phyloP scores from a whole-genome alignment of 2,888 invertebrate genomes.

The Trypoxylon attenuatum region DNA sequence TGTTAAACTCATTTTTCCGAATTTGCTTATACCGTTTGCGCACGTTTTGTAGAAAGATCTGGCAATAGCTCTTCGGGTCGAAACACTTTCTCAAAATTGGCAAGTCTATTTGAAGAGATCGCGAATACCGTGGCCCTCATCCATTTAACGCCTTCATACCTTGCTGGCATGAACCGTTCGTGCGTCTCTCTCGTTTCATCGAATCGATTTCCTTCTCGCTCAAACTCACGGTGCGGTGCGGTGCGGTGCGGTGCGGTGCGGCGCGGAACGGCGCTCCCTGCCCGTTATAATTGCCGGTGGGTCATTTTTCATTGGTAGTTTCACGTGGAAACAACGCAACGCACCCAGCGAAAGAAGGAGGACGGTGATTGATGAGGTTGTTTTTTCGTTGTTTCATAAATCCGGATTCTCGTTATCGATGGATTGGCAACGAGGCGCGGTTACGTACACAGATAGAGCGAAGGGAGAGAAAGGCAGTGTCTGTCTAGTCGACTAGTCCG shows the following conservation, averaged over 20 bases:
- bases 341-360: slow-evolving; percentile 35
- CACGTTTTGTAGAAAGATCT: too few species aligned
- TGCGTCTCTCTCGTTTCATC: slow-evolving; percentile 14
- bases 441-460: slow-evolving; percentile 3
- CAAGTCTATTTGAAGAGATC: background rate
- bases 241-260: too few species aligned
- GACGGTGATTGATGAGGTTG: slow-evolving; percentile 57
- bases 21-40: too few species aligned
- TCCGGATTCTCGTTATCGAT: slow-evolving; percentile 61
- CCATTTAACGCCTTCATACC: slow-evolving; percentile 2
- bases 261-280: slow-evolving; percentile 15
- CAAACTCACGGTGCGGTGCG: slow-evolving; percentile 28
- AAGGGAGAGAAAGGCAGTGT: too few species aligned
- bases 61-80: too few species aligned
- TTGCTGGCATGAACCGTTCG: background rate
- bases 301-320: slow-evolving; percentile 66
- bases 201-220: slow-evolving; percentile 35
- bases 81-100: background rate
- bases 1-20: too few species aligned
- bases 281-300: slow-evolving; percentile 63
- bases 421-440: slow-evolving; percentile 37
- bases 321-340: slow-evolving; percentile 31
- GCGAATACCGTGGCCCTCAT: background rate
- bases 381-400: slow-evolving; percentile 55
- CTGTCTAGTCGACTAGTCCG: too few species aligned